These are phyloP conservation scores for Alaudala cheleensis DNA, from an alignment of 2,113 vertebrate genomes.

Conservation along the genomic window DNA sequence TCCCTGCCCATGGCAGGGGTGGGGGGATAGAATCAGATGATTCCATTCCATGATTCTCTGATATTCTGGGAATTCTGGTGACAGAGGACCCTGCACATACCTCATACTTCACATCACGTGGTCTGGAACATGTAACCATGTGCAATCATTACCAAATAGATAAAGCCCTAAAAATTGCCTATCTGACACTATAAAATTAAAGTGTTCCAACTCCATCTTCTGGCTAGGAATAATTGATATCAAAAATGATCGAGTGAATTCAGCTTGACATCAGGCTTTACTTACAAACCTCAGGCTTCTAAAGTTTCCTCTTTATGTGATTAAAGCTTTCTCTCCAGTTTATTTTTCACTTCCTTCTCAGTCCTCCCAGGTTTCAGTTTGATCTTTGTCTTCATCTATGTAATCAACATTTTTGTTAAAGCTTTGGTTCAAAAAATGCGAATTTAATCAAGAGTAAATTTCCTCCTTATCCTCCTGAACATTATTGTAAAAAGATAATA, in stretches of 20 bases:
- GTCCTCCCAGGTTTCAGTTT: background rate
- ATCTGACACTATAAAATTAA: background rate
- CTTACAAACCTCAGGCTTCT: background rate
- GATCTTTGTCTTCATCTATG: background rate
- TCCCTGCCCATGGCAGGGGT: background rate
- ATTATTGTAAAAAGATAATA: background rate
- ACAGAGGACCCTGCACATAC: background rate
- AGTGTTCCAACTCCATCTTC: conserved; percentile 26
- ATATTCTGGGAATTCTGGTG: background rate
- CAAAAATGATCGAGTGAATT: background rate
- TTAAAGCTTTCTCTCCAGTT: background rate
- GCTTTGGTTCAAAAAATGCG: background rate
- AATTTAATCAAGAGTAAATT: background rate
- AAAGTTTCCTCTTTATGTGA: background rate
- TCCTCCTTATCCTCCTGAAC: background rate
- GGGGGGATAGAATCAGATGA: fast-evolving
- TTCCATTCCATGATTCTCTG: background rate
- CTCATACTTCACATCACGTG: background rate
- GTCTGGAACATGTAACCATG: background rate
- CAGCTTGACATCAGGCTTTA: background rate
- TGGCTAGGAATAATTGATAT: background rate
- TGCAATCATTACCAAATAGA: background rate
- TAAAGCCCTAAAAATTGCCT: background rate
- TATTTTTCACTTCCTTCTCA: background rate
- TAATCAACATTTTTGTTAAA: background rate